Evolutionary conservation across 2,113 vertebrate genomes (phyloP).

Genomic region (Eudyptes chrysolophus): DNA sequence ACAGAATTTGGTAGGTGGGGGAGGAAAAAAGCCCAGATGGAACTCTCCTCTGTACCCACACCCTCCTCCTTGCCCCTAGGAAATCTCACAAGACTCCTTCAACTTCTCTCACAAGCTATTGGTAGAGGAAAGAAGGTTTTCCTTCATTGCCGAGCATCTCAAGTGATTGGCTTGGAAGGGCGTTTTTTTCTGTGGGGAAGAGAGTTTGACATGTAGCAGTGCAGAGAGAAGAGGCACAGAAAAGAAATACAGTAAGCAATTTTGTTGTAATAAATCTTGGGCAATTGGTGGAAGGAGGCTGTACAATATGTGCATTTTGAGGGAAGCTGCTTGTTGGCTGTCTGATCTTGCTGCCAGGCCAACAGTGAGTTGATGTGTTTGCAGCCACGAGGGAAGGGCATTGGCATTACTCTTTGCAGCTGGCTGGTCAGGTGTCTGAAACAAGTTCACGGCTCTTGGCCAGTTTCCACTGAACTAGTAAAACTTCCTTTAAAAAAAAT

Average conservation of each 20-base stretch:
- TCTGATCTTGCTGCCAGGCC: neutral
- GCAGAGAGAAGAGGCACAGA: neutral
- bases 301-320: neutral
- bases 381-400: neutral
- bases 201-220: neutral
- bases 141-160: neutral
- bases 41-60: neutral
- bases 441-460: slow-evolving; percentile 11
- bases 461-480: slow-evolving; percentile 33
- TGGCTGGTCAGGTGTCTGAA: slow-evolving; percentile 31
- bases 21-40: neutral
- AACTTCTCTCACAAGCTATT: neutral
- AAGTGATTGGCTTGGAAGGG: neutral
- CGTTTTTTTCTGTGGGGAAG: neutral
- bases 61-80: neutral
- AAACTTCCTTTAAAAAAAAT: neutral
- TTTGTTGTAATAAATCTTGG: neutral
- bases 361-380: neutral
- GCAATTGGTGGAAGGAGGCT: neutral
- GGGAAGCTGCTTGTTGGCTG: neutral
- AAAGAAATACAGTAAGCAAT: neutral
- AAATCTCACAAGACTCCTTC: neutral
- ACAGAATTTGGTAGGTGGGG: neutral
- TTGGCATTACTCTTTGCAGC: neutral
- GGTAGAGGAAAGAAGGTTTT: neutral